Evolutionary conservation across 92 coral and sea anemone species (phyloP), one percentile per base, ranked within the genome.

Genomic region (Paragorgia papillata): DNA sequence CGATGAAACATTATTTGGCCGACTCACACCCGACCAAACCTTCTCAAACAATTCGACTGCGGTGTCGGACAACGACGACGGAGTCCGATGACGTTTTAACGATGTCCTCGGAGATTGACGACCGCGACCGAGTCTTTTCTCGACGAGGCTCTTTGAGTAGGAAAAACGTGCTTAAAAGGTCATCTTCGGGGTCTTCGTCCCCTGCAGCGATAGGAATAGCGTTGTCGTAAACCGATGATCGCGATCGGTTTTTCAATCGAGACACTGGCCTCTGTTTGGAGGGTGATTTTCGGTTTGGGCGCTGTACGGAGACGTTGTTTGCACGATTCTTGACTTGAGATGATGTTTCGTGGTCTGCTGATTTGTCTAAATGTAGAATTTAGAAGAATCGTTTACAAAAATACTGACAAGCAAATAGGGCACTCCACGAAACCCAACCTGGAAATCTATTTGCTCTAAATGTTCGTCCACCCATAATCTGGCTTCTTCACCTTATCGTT

Each of bases 121-220:
- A 50, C 1, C 77, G 77, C 8, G 57, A 34, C 34, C 74, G 74
- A 67, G 25, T 54, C 22, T 17, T 41, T 1, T 19, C 10, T 5
- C 39, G n/a, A n/a, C n/a, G n/a, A 4, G 37, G 62, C 22, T 5
- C 41, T 14, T 51, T 29, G 13, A 20, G 13, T 12, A 44, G 59
- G 48, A 37, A 57, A 22, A 70, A 17, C 12, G 57, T 20, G 50
- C 35, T 83, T 48, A 50, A 4, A 32, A 48, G 57, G 57, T 79
- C 40, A 32, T 70, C 77, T 53, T 89, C 95, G 9, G 55, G 67
- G 10, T 92, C 91, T 28, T 91, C 90, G 55, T 91, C 89, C 4
- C 93, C 97, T 3, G 95, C 77, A 13, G 77, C 77, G 26, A 70
- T 32, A 18, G 26, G 14, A 13, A 70, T 70, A 13, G 46, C 62